Evolutionary conservation across 2,113 vertebrate species (phyloP), one percentile per base, ranked within the genome.

Genomic region (Chunga burmeisteri): DNA sequence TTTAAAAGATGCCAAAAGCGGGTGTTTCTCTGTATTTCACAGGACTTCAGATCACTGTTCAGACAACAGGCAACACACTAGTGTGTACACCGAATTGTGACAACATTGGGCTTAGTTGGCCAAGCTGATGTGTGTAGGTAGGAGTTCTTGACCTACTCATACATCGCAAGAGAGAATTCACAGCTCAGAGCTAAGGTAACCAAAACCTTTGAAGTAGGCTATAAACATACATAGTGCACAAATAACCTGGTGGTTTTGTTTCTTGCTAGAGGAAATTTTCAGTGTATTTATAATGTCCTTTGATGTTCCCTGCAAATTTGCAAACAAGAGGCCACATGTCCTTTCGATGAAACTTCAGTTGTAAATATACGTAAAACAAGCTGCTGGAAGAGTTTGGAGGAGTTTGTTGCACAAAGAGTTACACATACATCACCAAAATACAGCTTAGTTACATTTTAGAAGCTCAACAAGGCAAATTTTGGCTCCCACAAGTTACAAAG

Each of bases 301-400:
- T 98, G 97, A 98, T 97, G 96, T 89, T 79, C 27, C 44, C 52
- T 80, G 53, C 86, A 96, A 93, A 97, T 97, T 87, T 95, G 81
- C 77, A 77, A 94, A 63, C 93, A 97, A 96, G 95, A 98, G 86
- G 96, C 94, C 96, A 93, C 92, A 94, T 42, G 96, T 65, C 80
- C 89, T 96, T 92, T 96, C 50, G 27, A 94, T 96, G 96, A 97
- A 97, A 97, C 88, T 97, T 94, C 62, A 81, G 68, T 90, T 95
- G 88, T 86, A 94, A 81, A 88, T 90, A 91, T 70, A 81, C 96
- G 84, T n/a, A 97, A 96, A 95, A 74, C n/a, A 98, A 95, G 94
- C 55, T 88, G 68, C 92, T 97, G 88, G 87, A 96, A 91, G 59
- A 87, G 59, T 62, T 63, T 89, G 67, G 85, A 93, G 62, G 47